phyloP scores from a whole-genome alignment of 2,888 invertebrate genomes.

The Phengaris alcon region DNA sequence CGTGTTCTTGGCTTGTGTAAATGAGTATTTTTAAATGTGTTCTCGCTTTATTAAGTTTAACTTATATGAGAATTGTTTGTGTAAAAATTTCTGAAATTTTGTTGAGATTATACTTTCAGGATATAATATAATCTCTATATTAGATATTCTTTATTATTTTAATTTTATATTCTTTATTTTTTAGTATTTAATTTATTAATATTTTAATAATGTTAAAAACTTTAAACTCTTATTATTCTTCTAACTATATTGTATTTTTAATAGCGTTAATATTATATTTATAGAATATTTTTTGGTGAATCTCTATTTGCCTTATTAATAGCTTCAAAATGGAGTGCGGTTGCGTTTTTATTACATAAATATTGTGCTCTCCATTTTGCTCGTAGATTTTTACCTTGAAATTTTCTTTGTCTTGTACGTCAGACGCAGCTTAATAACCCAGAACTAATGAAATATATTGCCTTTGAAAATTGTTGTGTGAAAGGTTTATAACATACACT shows the following conservation, averaged over 20 bases:
- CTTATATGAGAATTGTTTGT: too few species aligned
- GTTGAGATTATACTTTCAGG: too few species aligned
- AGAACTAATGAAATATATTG: conserved; percentile 20
- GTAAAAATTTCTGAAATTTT: too few species aligned
- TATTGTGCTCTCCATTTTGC: conserved; percentile 20
- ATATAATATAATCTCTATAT: too few species aligned
- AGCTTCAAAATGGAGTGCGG: not conserved
- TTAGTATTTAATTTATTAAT: too few species aligned
- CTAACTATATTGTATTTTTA: not conserved
- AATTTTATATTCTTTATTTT: too few species aligned
- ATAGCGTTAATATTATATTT: not conserved
- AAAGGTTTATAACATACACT: not conserved
- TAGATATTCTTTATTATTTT: too few species aligned
- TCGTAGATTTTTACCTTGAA: conserved; percentile 20
- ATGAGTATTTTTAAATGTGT: not conserved
- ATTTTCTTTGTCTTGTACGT: conserved; percentile 18
- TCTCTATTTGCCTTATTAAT: not conserved
- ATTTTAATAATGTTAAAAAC: not conserved
- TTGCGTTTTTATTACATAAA: conserved; percentile 23
- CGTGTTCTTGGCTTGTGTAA: not conserved
- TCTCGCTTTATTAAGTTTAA: not conserved
- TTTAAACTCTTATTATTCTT: not conserved
- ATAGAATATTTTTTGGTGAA: not conserved
- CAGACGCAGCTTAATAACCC: conserved; percentile 15
- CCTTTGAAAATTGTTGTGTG: conserved; percentile 22